These are phyloP conservation scores for Rana temporaria DNA, from an alignment of 2,113 vertebrate species.

Conservation along the genomic window DNA sequence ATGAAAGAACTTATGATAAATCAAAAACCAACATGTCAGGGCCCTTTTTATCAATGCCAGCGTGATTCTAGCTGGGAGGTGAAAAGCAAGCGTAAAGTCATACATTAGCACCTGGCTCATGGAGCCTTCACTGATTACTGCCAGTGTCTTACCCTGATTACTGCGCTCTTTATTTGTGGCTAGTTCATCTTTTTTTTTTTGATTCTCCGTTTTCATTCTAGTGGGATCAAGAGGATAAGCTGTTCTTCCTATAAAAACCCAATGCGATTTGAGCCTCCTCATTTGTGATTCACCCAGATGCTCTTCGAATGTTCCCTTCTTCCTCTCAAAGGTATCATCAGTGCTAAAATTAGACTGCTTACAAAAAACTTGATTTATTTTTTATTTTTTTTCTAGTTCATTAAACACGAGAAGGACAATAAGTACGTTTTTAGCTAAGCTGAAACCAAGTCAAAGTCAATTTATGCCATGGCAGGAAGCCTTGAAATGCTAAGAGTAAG, in stretches of 20 bases:
- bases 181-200: slow-evolving; percentile 36
- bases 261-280: slow-evolving; percentile 45
- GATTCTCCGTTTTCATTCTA: slow-evolving; percentile 45
- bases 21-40: slow-evolving; percentile 42
- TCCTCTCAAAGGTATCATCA: slow-evolving; percentile 50
- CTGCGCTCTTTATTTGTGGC: slow-evolving; percentile 37
- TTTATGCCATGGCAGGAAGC: slow-evolving; percentile 27
- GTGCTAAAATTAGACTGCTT: slow-evolving; percentile 37
- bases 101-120: slow-evolving; percentile 46
- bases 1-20: slow-evolving; percentile 42
- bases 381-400: slow-evolving; percentile 48
- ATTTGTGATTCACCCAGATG: slow-evolving; percentile 54
- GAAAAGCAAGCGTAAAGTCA: slow-evolving; percentile 25
- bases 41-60: slow-evolving; percentile 17
- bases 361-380: slow-evolving; percentile 41
- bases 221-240: slow-evolving; percentile 51
- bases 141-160: slow-evolving; percentile 33
- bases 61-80: slow-evolving; percentile 22
- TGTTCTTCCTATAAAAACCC: slow-evolving; percentile 43
- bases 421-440: slow-evolving; percentile 40
- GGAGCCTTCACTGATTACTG: slow-evolving; percentile 7
- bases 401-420: slow-evolving; percentile 54
- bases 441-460: slow-evolving; percentile 41
- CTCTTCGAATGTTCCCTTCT: slow-evolving; percentile 33
- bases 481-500: slow-evolving; percentile 38